phyloP scores from a whole-genome alignment of 2,113 vertebrate species.

The Platysteira castanea region DNA sequence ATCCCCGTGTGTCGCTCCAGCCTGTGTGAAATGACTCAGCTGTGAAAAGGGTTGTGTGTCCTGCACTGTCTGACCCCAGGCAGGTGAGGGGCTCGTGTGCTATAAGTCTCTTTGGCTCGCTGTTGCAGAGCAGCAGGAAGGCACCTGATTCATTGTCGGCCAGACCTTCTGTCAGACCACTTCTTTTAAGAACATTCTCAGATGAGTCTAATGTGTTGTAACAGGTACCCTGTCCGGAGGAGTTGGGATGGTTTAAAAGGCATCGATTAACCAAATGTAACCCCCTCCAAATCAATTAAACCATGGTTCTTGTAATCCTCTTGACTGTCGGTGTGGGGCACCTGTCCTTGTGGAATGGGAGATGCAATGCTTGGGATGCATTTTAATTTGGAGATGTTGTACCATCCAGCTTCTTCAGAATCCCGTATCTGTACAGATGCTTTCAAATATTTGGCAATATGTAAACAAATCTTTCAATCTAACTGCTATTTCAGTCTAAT shows the following conservation, averaged over 20 bases:
- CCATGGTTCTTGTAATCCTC: constrained; percentile 63
- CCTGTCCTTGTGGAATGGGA: constrained; percentile 61
- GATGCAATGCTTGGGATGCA: constrained; percentile 73
- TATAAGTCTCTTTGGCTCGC: constrained; percentile 79
- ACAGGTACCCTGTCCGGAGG: constrained; percentile 86
- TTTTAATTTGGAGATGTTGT: constrained; percentile 19
- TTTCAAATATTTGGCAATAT: background rate
- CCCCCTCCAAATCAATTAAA: constrained; percentile 68
- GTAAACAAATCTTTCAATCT: background rate
- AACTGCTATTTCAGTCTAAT: background rate
- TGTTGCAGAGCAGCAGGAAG: constrained; percentile 87
- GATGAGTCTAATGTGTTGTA: constrained; percentile 94
- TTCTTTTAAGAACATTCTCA: constrained; percentile 99
- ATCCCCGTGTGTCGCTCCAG: fast-evolving
- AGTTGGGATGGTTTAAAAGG: constrained; percentile 68
- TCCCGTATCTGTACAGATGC: background rate
- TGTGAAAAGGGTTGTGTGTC: background rate
- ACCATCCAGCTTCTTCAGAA: background rate
- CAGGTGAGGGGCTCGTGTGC: constrained; percentile 6
- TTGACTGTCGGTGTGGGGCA: constrained; percentile 67
- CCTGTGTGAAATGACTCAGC: fast-evolving
- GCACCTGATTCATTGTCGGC: constrained; percentile 77
- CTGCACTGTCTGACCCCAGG: background rate
- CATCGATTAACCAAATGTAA: constrained; percentile 66
- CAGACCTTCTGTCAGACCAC: constrained; percentile 90